Percentiles rank a stretch among this genome's conserved stretches.
Conservation (phyloP, 2,888 invertebrate species). For the Drosophila pegasa region DNA sequence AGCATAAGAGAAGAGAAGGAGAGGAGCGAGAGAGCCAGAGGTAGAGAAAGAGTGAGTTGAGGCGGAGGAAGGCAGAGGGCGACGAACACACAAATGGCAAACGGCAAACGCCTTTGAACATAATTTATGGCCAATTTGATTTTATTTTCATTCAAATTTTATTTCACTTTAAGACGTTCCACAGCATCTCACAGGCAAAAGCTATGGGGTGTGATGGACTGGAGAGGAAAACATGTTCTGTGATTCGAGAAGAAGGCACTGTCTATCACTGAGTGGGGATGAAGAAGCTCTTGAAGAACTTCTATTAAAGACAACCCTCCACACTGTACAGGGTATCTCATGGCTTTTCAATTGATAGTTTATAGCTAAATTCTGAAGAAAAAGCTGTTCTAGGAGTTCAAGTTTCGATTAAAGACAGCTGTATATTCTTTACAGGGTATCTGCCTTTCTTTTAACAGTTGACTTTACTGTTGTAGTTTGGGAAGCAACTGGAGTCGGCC, state of each 20-base stretch:
- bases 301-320: too few species aligned
- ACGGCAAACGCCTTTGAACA: slow-evolving; percentile 72
- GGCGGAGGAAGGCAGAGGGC: not conserved
- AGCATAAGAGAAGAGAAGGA: not conserved
- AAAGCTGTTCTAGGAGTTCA: too few species aligned
- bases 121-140: slow-evolving; percentile 75
- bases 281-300: too few species aligned
- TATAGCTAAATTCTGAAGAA: too few species aligned
- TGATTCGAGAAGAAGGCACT: too few species aligned
- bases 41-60: not conserved
- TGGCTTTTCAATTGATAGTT: not conserved
- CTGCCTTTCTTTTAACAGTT: too few species aligned
- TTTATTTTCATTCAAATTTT: slow-evolving; percentile 79
- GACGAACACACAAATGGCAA: slow-evolving; percentile 35
- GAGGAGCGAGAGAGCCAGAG: not conserved
- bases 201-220: not conserved
- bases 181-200: not conserved
- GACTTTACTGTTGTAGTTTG: too few species aligned
- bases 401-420: not conserved
- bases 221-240: not conserved
- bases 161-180: slow-evolving; percentile 53
- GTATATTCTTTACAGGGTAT: not conserved
- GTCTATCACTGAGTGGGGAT: too few species aligned
- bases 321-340: not conserved
- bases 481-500: too few species aligned